Base-by-base conservation (phyloP, 1,140 invertebrate species). In the Trissolcus basalis region DNA sequence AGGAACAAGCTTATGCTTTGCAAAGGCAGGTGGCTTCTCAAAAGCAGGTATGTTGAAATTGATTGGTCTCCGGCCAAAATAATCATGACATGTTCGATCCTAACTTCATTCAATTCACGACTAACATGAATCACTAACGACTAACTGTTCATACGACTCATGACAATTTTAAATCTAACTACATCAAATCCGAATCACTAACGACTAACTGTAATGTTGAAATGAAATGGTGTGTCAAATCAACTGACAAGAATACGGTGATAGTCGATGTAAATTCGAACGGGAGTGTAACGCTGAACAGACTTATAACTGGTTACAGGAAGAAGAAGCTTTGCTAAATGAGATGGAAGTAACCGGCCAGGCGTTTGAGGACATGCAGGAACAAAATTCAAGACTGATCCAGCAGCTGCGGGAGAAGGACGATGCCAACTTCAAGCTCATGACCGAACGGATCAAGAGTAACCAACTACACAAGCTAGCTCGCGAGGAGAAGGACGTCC, bases 341-440 rank as follows among this genome's bases (percentile, higher is more conserved):
- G 98, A 99, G 88, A 98, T 99, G 96, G 98, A 99, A 87, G 97
- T 99, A 0, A 99, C 97, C 0, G 98, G 98, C 0, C 97, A 98
- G 88, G 98, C 98, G 0, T 99, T 98, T 85, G 98, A 99, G 88
- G 97, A 99, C 82, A 98, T 99, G 97, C 97, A 99, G 87, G 97
- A 99, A 83, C 97, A 99, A 87, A 99, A 99, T 89, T 96, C 96
- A 0, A 89, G 98, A 27, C 90, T 99, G 9, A 96, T 99, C 51
- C 97, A 99, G 81, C 97, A 99, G 86, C 88, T 99, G 12, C 89
- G 96, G 2, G 98, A 99, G 85, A 99, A 99, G 82, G 98, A 99
- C 86, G 98, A 99, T 85, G 97, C 98, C 2, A 99, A 99, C 88
- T 99, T 99, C 82, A 99, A 99, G 88, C 92, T 99, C 0, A 99